phyloP scores from a whole-genome alignment of 2,113 vertebrate genomes.

The Halcyon malimbica region DNA sequence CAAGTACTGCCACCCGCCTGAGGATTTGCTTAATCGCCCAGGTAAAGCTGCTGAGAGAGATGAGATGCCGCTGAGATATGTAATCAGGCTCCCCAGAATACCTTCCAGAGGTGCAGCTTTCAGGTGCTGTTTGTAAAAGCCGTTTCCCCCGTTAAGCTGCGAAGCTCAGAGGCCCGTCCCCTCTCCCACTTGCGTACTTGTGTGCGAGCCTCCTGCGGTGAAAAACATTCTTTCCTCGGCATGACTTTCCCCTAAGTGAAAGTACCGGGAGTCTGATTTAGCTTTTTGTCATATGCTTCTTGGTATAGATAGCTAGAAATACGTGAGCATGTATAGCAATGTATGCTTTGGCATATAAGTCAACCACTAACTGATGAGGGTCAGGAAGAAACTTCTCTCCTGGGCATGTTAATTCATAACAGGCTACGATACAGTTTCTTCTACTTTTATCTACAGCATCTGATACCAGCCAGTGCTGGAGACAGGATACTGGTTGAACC shows the following conservation, averaged over 20 bases:
- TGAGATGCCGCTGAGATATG: rapidly evolving
- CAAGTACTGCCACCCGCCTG: rapidly evolving
- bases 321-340: neutral
- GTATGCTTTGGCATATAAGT: neutral
- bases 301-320: neutral
- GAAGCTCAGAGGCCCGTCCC: neutral
- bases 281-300: neutral
- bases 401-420: neutral
- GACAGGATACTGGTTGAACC: neutral
- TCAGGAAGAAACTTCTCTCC: conserved; percentile 23
- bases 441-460: conserved; percentile 27
- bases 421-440: neutral
- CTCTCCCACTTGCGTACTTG: neutral
- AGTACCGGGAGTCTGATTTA: neutral
- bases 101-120: neutral
- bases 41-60: neutral
- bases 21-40: neutral
- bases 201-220: neutral
- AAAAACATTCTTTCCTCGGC: neutral
- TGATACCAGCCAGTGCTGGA: conserved; percentile 17
- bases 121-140: neutral
- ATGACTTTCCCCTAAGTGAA: neutral
- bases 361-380: conserved; percentile 10
- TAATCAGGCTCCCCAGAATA: neutral
- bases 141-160: neutral